Conservation (phyloP, 2,113 vertebrate genomes). For the Campylomormyrus numenius region DNA sequence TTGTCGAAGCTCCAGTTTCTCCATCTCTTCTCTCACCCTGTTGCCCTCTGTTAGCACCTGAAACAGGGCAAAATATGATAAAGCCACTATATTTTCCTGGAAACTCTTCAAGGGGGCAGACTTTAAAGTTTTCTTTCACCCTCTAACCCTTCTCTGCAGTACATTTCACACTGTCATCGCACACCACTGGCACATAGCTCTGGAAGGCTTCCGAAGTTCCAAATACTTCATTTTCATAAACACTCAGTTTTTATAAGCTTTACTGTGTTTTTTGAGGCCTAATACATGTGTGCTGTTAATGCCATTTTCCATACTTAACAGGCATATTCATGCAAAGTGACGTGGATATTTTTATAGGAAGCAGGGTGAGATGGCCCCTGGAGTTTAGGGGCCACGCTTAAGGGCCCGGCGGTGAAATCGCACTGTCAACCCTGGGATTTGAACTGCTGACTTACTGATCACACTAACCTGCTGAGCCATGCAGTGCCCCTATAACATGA, state of each 20-base stretch:
- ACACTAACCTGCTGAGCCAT: neutral
- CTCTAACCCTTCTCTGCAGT: neutral
- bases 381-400: neutral
- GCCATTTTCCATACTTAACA: neutral
- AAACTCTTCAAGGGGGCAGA: neutral
- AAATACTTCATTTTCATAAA: neutral
- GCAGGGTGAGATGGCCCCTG: neutral
- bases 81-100: neutral
- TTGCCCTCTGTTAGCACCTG: slow-evolving; percentile 38
- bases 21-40: slow-evolving; percentile 26
- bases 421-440: neutral
- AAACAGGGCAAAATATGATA: neutral
- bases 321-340: neutral
- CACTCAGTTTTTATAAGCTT: neutral
- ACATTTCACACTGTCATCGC: too few species aligned
- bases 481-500: neutral
- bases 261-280: neutral
- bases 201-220: neutral
- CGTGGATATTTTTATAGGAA: neutral
- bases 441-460: neutral
- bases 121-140: neutral
- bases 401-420: neutral
- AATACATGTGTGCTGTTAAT: neutral
- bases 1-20: slow-evolving; percentile 16
- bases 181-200: neutral